Conservation (phyloP, 1,140 invertebrate genomes). For the Solen grandis region DNA sequence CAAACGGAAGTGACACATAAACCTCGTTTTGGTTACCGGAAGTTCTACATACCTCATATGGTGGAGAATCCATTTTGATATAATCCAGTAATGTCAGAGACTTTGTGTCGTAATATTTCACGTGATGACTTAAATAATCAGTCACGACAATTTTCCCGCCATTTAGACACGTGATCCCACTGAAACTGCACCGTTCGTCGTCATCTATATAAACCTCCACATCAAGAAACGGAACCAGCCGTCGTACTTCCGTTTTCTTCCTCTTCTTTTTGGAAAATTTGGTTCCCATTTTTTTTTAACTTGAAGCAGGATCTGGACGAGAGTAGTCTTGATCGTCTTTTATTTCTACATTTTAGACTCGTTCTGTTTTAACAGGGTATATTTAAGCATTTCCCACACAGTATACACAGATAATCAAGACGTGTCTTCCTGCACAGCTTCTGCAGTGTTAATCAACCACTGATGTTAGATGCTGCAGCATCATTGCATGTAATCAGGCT, state of each 20-base stretch:
- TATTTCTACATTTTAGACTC: no score
- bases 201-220: constrained; percentile 34
- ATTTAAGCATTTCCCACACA: no score
- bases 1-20: constrained; percentile 34
- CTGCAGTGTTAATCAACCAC: no score
- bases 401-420: no score
- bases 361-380: no score
- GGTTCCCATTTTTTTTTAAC: constrained; percentile 35
- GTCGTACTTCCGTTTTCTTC: background rate
- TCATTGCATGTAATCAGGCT: no score
- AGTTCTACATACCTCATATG: constrained; percentile 39
- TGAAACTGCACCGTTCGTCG: constrained; percentile 45
- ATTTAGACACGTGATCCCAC: constrained; percentile 43
- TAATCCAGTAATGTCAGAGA: constrained; percentile 33
- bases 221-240: constrained; percentile 42
- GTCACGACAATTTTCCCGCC: constrained; percentile 36
- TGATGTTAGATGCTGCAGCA: no score
- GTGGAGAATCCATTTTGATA: constrained; percentile 4
- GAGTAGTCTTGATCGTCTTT: no score
- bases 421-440: no score
- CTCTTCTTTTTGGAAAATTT: constrained; percentile 14
- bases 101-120: constrained; percentile 50
- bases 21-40: constrained; percentile 6
- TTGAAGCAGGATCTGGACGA: no score
- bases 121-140: constrained; percentile 35